A percentile compares a stretch with the other conserved stretches of the same genome.
phyloP scores from a whole-genome alignment of 2,797 vertebrate species.

The Parauchenoglanis ngamensis region DNA sequence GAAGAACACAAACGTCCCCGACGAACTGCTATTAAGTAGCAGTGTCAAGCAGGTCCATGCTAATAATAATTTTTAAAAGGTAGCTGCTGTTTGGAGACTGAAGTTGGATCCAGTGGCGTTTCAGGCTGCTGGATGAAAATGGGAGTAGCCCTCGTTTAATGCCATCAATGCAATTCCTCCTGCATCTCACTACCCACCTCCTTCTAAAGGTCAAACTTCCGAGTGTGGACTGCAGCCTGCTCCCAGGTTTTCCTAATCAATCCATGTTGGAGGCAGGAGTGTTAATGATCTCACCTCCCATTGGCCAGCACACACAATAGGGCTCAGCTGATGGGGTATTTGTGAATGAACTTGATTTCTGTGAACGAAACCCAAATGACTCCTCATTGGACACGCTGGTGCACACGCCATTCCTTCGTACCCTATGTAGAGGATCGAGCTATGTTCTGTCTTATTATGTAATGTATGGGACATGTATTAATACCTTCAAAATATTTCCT shows the following conservation, averaged over 20 bases:
- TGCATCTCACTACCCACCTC: constrained; percentile 15
- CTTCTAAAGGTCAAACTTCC: constrained; percentile 58
- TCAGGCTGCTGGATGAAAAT: constrained; percentile 22
- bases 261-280: constrained; percentile 54
- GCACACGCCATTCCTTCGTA: not conserved
- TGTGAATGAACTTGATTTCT: constrained; percentile 87
- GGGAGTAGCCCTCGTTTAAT: constrained; percentile 13
- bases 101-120: not conserved
- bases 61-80: not conserved
- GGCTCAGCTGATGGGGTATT: constrained; percentile 74
- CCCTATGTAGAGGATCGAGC: not conserved
- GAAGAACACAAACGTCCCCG: not conserved
- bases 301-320: constrained; percentile 78
- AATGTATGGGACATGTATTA: too few relatives aligned
- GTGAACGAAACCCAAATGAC: not conserved
- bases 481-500: not conserved
- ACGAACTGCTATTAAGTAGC: constrained; percentile 26
- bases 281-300: constrained; percentile 67
- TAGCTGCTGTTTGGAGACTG: not conserved
- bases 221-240: constrained; percentile 7
- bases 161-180: constrained; percentile 55
- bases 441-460: not conserved
- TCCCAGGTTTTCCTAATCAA: constrained; percentile 68
- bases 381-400: not conserved
- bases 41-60: constrained; percentile 33